Conservation (phyloP, 2,888 invertebrate species). For the Molanna angustata region DNA sequence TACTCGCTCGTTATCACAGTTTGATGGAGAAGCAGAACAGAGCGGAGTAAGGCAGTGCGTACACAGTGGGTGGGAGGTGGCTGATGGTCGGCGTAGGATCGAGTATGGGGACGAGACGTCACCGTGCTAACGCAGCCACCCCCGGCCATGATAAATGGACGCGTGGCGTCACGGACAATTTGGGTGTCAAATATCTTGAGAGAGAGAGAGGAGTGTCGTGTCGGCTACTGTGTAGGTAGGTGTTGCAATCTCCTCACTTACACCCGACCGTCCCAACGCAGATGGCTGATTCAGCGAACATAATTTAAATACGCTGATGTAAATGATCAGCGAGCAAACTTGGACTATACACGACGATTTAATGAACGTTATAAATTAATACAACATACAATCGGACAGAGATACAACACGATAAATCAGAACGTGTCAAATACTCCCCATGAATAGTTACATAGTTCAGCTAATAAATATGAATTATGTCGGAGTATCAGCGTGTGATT, state of each 20-base stretch:
- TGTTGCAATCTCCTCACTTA: neutral
- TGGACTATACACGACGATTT: too few species aligned
- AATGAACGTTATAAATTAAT: too few species aligned
- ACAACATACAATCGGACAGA: too few species aligned
- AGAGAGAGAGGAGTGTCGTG: conserved; percentile 2
- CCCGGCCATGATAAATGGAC: conserved; percentile 25
- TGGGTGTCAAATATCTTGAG: conserved; percentile 27
- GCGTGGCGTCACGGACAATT: conserved; percentile 24
- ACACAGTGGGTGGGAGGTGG: neutral
- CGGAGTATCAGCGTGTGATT: too few species aligned
- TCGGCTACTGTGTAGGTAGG: too few species aligned
- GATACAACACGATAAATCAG: too few species aligned
- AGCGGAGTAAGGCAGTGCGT: neutral
- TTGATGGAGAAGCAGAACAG: conserved; percentile 20
- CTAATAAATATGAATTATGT: too few species aligned
- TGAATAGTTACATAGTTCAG: too few species aligned
- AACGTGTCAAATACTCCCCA: too few species aligned
- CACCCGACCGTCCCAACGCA: neutral
- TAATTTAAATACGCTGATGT: too few species aligned
- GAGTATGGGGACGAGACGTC: neutral
- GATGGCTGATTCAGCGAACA: neutral
- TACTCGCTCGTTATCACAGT: conserved; percentile 24
- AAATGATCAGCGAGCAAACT: too few species aligned
- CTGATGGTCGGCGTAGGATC: neutral
- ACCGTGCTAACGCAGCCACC: conserved; percentile 9